Evolutionary conservation across 2,797 vertebrate species (phyloP), one percentile per base, ranked within the genome.

Genomic region (Sebastes minor): DNA sequence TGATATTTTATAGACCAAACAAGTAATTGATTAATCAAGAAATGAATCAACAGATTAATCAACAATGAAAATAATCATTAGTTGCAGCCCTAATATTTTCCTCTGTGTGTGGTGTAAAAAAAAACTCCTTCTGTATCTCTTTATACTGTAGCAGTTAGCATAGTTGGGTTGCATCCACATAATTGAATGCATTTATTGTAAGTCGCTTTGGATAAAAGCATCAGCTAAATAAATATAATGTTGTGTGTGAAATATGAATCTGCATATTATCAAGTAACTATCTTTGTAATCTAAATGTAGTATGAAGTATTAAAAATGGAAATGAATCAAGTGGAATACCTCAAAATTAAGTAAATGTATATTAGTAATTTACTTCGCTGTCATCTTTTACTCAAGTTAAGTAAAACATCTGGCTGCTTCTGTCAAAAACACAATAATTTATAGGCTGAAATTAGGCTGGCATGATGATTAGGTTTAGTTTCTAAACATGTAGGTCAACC

Each of bases 401-500:
- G 6, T 35, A 52, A 70, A 53, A 61, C 23, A 25, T 59, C 11
- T 23, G 4, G 33, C 59, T 53, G 9, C 20, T 64, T 35, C 23
- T 11, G 64, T 42, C 55, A 52, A 27, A 63, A 62, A 68, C 7
- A 30, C 12, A 55, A 12, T 6, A 18, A 10, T 55, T 8, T 55
- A 63, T 12, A 14, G 12, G 4, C 11, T 55, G 2, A 28, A 22
- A 6, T 33, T 23, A 18, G 11, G 6, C 30, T 6, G 1, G 6
- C 11, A 13, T 56, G n/a, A 63, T 62, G 20, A 63, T 30, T 49
- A 5, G 42, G 27, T 49, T 57, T 59, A n/a, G 27, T 53, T n/a
- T 64, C 55, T 62, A 8, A 46, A 56, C 27, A 74, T 71, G 33
- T 59, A 53, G 72, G 76, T 76, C 59, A 86, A 30, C 71, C 0